A percentile compares a stretch with the other conserved stretches of the same genome.
Evolutionary conservation across 2,113 vertebrate species (phyloP).

Genomic region (Enhydra lutris): DNA sequence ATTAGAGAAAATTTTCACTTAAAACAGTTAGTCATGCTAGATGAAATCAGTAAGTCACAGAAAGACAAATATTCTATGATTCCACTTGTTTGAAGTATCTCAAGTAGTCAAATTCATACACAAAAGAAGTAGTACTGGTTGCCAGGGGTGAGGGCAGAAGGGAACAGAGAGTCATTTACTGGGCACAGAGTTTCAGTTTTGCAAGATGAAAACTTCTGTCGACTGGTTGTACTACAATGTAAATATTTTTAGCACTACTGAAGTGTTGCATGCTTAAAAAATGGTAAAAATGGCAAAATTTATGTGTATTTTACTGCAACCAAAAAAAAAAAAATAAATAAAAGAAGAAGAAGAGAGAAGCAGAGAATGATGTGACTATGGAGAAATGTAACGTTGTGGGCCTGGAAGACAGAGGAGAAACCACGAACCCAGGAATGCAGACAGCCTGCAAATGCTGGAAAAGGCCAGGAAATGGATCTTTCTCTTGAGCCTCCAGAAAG

Average conservation of each 20-base stretch:
- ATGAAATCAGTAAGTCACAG: neutral
- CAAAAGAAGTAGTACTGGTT: neutral
- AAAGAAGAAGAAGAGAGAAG: neutral
- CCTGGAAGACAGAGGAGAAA: neutral
- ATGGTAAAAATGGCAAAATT: neutral
- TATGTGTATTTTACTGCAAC: neutral
- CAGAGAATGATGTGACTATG: neutral
- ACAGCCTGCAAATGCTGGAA: neutral
- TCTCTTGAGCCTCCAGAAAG: neutral
- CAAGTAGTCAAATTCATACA: neutral
- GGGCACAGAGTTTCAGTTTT: neutral
- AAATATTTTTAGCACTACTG: neutral
- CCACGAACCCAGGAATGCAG: neutral
- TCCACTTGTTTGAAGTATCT: neutral
- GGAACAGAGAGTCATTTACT: neutral
- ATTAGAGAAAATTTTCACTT: neutral
- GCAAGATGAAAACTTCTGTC: neutral
- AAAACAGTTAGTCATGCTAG: neutral
- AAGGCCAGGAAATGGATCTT: neutral
- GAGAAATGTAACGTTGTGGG: neutral
- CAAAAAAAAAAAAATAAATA: neutral
- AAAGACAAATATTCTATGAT: neutral
- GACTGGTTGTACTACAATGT: neutral
- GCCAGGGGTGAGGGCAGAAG: neutral
- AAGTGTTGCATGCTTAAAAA: neutral